Evolutionary conservation across 2,113 vertebrate species (phyloP).

Genomic region (human (Homo sapiens)): GRCh38 chr6:5023501-5024000

Average conservation of each 20-base stretch:
- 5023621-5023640: background rate
- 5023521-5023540: background rate
- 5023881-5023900: background rate
- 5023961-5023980: background rate
- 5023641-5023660: background rate
- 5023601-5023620: background rate
- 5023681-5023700: background rate
- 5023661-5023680: background rate
- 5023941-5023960: background rate
- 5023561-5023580: background rate
- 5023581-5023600: background rate
- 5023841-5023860: background rate
- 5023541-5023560: too few species aligned
- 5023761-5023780: too few species aligned
- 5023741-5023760: background rate
- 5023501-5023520: too few species aligned
- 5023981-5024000: background rate
- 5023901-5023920: background rate
- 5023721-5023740: background rate
- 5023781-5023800: too few species aligned
- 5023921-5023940: background rate
- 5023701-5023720: background rate
- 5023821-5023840: background rate
- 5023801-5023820: background rate
- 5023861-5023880: background rate